Percentiles rank a stretch among this genome's conserved stretches.
phyloP scores from a whole-genome alignment of 2,888 invertebrate genomes.

The Metalampra italica region DNA sequence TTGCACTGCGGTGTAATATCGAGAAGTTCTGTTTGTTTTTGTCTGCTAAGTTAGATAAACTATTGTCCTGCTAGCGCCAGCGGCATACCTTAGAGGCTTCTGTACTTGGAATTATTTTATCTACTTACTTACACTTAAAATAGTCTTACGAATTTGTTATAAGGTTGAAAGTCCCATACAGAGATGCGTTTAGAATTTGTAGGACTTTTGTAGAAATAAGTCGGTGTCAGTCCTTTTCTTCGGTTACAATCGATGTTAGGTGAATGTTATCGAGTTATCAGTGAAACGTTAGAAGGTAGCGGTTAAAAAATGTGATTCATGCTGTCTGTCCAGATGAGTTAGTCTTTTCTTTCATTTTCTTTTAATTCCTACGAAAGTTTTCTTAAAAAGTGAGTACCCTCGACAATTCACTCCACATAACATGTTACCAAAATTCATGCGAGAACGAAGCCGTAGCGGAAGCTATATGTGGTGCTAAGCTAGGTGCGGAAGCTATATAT shows the following conservation, averaged over 20 bases:
- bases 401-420: too few species aligned
- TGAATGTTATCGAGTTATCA: slow-evolving; percentile 50
- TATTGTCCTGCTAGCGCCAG: slow-evolving; percentile 58
- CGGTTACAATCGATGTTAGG: slow-evolving; percentile 36
- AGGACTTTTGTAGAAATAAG: slow-evolving; percentile 21
- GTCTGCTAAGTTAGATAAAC: slow-evolving; percentile 50
- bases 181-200: slow-evolving; percentile 13
- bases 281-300: slow-evolving; percentile 54
- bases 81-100: slow-evolving; percentile 51
- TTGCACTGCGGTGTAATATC: slow-evolving; percentile 42
- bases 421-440: too few species aligned
- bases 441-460: too few species aligned
- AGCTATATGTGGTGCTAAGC: too few species aligned
- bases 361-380: too few species aligned
- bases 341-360: slow-evolving; percentile 12
- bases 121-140: slow-evolving; percentile 23
- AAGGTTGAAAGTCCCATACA: not conserved
- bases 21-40: slow-evolving; percentile 53
- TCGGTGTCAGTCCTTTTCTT: slow-evolving; percentile 30
- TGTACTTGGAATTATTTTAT: slow-evolving; percentile 41
- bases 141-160: not conserved
- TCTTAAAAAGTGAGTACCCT: too few species aligned
- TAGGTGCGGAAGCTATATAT: too few species aligned
- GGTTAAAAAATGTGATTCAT: slow-evolving; percentile 51
- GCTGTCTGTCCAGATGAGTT: slow-evolving; percentile 40